Evolutionary conservation across 2,888 invertebrate species (phyloP).

Genomic region (Luperina nickerlii): DNA sequence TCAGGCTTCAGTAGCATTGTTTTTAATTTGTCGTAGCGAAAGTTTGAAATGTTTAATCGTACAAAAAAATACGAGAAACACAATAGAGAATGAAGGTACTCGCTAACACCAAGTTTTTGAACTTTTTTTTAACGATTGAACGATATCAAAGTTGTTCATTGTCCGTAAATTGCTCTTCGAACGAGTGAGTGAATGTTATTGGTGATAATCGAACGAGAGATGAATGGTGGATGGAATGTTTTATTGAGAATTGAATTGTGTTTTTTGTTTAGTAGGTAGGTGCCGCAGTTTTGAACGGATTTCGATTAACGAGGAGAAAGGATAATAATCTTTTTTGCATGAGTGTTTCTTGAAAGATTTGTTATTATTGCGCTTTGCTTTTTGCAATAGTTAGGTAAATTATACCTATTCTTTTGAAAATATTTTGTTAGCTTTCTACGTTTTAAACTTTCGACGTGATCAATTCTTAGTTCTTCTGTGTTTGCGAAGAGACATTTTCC

Average conservation of each 20-base stretch:
- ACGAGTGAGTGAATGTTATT: slow-evolving; percentile 45
- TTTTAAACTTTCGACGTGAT: background rate
- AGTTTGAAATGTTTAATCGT: slow-evolving; percentile 36
- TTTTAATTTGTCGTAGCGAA: slow-evolving; percentile 57
- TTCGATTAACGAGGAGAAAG: slow-evolving; percentile 21
- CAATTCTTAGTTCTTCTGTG: background rate
- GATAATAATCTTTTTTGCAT: background rate
- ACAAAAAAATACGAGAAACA: slow-evolving; percentile 3
- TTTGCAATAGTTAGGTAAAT: background rate
- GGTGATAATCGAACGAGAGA: slow-evolving; percentile 38
- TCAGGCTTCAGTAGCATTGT: slow-evolving; percentile 31
- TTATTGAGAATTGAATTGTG: slow-evolving; percentile 24
- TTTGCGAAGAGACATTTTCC: background rate
- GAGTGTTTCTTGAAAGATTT: background rate
- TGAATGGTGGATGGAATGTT: slow-evolving; percentile 30
- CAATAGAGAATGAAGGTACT: slow-evolving; percentile 14
- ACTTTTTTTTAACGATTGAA: slow-evolving; percentile 13
- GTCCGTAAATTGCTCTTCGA: slow-evolving; percentile 26
- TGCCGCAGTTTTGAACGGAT: background rate
- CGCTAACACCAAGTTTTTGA: background rate
- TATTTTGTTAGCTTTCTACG: background rate
- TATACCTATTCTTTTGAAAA: background rate
- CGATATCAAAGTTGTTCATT: slow-evolving; percentile 6
- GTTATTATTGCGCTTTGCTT: background rate
- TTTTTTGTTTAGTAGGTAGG: slow-evolving; percentile 18